Percentiles rank a stretch among this genome's conserved stretches.
Evolutionary conservation across 2,113 vertebrate genomes (phyloP).

Genomic region (Archocentrus centrarchus): DNA sequence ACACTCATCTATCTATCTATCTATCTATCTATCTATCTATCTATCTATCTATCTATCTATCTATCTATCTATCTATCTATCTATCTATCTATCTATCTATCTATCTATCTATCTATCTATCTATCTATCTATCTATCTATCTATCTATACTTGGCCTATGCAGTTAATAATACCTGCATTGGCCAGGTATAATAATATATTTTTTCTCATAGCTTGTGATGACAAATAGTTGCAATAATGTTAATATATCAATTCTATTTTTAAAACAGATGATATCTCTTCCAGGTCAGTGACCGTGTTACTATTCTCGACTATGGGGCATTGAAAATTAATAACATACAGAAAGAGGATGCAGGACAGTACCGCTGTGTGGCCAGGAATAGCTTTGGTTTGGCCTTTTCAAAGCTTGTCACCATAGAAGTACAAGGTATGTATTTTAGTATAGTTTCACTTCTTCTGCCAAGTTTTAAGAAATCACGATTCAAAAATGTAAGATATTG

Average conservation of each 20-base stretch:
- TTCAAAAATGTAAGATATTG: background rate
- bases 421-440: slow-evolving; percentile 85
- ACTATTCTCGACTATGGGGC: slow-evolving; percentile 92
- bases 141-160: too few species aligned
- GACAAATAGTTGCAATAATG: background rate
- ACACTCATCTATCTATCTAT: background rate
- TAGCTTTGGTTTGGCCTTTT: slow-evolving; percentile 94
- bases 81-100: slow-evolving; percentile 41
- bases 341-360: slow-evolving; percentile 93
- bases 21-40: too few species aligned
- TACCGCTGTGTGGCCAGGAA: slow-evolving; percentile 96
- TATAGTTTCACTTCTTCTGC: too few species aligned
- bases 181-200: background rate
- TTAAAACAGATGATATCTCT: background rate
- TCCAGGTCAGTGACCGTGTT: slow-evolving; percentile 88
- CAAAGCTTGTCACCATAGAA: slow-evolving; percentile 89
- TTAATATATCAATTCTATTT: background rate
- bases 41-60: too few species aligned
- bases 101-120: too few species aligned
- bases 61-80: slow-evolving; percentile 42
- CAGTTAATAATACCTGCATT: background rate
- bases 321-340: slow-evolving; percentile 93
- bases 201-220: background rate
- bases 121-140: too few species aligned
- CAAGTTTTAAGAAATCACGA: too few species aligned